A percentile compares a stretch with the other conserved stretches of the same genome.
Conservation (phyloP, 2,113 vertebrate species). For the Globicephala melas region DNA sequence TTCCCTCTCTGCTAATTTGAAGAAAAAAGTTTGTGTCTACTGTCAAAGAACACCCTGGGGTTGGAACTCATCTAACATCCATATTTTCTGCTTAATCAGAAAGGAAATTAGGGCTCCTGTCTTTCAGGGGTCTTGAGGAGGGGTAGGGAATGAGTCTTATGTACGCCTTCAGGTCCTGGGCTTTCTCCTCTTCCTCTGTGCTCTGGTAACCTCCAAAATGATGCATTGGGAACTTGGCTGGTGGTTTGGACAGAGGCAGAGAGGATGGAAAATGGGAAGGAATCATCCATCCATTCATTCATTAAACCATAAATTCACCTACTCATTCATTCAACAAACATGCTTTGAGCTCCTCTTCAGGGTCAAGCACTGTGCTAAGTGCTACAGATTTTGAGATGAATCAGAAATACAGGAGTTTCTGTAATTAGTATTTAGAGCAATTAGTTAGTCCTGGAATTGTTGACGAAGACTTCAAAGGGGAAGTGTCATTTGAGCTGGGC, state of each 20-base stretch:
- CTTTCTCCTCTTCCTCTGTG: not conserved
- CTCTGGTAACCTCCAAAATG: not conserved
- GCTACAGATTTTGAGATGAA: not conserved
- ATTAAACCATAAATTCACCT: not conserved
- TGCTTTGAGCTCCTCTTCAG: not conserved
- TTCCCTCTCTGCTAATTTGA: conserved; percentile 13
- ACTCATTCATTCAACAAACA: not conserved
- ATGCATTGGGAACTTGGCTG: not conserved
- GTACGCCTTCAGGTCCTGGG: not conserved
- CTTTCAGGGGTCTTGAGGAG: not conserved
- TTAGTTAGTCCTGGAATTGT: conserved; percentile 16
- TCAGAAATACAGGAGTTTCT: not conserved
- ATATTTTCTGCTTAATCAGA: not conserved
- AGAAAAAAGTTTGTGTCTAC: not conserved
- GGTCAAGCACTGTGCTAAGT: not conserved
- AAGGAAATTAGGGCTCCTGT: not conserved
- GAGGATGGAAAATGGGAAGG: not conserved
- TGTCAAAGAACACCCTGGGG: not conserved
- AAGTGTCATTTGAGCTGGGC: not conserved
- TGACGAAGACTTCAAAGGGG: not conserved
- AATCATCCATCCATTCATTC: not conserved
- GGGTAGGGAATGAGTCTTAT: not conserved
- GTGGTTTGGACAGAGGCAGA: not conserved
- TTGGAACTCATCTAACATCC: not conserved
- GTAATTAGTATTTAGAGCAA: not conserved